A percentile compares a stretch with the other conserved stretches of the same genome.
These are phyloP conservation scores for Cephus cinctus DNA, from an alignment of 1,140 invertebrate genomes.

Conservation along the genomic window DNA sequence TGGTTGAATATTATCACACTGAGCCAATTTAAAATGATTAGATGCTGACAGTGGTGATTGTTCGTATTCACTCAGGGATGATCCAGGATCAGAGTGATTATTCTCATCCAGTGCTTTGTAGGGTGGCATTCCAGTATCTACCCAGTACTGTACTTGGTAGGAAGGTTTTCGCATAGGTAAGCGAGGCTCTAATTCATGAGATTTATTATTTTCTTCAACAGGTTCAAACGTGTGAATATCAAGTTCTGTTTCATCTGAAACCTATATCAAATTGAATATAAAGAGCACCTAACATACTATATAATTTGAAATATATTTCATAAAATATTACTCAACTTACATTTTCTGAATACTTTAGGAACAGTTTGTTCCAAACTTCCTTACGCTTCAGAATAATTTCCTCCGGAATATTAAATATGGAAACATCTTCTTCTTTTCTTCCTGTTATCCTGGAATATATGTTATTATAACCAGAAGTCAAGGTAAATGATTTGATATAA, in stretches of 20 bases:
- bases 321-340: slow-evolving; percentile 16
- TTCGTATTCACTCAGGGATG: slow-evolving; percentile 21
- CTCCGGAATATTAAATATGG: slow-evolving; percentile 2
- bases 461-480: too few species aligned
- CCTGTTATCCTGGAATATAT: slow-evolving; percentile 4
- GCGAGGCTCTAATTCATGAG: slow-evolving; percentile 4
- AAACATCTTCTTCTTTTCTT: neutral
- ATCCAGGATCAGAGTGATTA: slow-evolving; percentile 13
- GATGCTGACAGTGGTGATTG: too few species aligned
- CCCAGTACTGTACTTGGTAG: slow-evolving; percentile 36
- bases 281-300: too few species aligned
- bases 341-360: slow-evolving; percentile 26
- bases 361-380: slow-evolving; percentile 26
- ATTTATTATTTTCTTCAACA: slow-evolving; percentile 2
- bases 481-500: too few species aligned
- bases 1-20: too few species aligned
- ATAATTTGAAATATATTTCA: neutral
- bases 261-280: too few species aligned
- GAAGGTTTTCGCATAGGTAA: slow-evolving; percentile 25
- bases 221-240: slow-evolving; percentile 13
- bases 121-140: slow-evolving; percentile 38
- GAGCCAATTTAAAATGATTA: too few species aligned
- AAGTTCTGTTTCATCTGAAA: slow-evolving; percentile 12
- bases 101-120: slow-evolving; percentile 9
- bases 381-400: slow-evolving; percentile 18